Evolutionary conservation across 2,113 vertebrate genomes (phyloP), one percentile per base, ranked within the genome.

Genomic region (Paedocypris sp.): DNA sequence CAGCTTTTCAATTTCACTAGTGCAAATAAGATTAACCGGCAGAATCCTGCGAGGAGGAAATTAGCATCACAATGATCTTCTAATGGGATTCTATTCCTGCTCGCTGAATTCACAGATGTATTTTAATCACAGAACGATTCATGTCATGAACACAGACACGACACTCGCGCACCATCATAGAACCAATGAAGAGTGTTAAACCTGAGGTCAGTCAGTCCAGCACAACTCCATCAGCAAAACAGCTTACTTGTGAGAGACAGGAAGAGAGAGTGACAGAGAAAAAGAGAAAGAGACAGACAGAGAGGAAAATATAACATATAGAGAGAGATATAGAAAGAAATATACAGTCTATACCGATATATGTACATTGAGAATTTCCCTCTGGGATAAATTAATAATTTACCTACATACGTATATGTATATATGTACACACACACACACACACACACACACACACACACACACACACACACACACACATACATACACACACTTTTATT

Each of bases 51-150:
- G 23, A 32, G 16, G n/a, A 46, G 61, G 31, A 52, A 52, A 67
- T 67, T 23, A 67, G 32, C 57, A 67, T 60, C 49, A 53, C 32
- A 36, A 54, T 54, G 19, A 39, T 36, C 18, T 31, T 36, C 22
- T 53, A 60, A 66, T 53, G 22, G 52, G 32, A 38, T 66, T 42
- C 43, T 51, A 35, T 38, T 66, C 23, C 49, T 59, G 31, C 5
- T 23, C 11, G 5, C 26, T 31, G 23, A 51, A 50, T 51, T 22
- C 36, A 41, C 54, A 39, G 16, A 51, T 52, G 20, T 36, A 36
- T 47, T 53, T 60, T 53, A 54, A 54, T 47, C 36, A 33, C 22
- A 16, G 22, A 20, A 19, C 2, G 20, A 63, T 63, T 43, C 31
- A 53, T 53, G 39, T 39, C 46, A 64, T 64, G 54, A 26, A 47